Conservation (phyloP, 1,140 invertebrate genomes). For the Glossosoma conforme region DNA sequence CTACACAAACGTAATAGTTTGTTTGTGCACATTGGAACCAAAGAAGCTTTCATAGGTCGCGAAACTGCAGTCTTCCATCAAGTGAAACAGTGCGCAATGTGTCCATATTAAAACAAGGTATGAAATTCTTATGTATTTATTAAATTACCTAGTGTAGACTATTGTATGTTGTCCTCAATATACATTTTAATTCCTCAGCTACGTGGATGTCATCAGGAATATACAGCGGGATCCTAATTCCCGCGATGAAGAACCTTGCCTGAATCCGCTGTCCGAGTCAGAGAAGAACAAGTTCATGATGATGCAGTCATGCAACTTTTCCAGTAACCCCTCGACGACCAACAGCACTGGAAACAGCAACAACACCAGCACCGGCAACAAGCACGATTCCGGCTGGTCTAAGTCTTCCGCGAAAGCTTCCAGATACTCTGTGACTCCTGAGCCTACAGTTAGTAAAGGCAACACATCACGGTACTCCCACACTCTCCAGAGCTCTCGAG, state of each 20-base stretch:
- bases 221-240: constrained; percentile 42
- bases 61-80: no score
- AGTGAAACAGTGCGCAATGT: no score
- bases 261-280: constrained; percentile 1
- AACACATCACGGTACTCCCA: constrained; percentile 1
- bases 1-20: no score
- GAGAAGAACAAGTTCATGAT: background rate
- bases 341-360: background rate
- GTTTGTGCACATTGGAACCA: no score
- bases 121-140: no score
- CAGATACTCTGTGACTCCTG: constrained; percentile 31
- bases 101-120: no score
- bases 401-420: constrained; percentile 19
- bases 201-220: constrained; percentile 65
- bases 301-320: background rate
- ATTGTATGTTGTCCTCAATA: no score
- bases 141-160: no score
- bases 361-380: background rate
- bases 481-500: constrained; percentile 26
- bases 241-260: constrained; percentile 23
- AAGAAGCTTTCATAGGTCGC: no score
- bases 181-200: constrained; percentile 46
- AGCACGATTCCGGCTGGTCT: constrained; percentile 5
- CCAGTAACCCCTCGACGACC: background rate
- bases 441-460: constrained; percentile 5